These are phyloP conservation scores for Ageneiosus marmoratus DNA, from an alignment of 2,113 vertebrate genomes.

Conservation along the genomic window DNA sequence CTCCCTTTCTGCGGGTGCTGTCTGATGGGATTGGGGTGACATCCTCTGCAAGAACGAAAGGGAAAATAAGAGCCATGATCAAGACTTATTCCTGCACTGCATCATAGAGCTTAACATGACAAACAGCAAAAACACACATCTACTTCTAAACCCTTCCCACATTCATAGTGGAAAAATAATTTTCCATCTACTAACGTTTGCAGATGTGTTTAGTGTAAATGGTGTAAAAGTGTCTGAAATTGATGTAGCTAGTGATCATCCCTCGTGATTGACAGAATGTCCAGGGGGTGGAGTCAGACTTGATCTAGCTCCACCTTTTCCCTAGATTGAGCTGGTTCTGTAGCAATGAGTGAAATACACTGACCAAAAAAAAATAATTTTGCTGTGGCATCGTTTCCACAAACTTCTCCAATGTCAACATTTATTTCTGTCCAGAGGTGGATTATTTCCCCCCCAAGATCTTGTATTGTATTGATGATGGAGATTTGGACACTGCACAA, in stretches of 20 bases:
- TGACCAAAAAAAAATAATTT: too few relatives aligned
- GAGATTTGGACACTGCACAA: too few relatives aligned
- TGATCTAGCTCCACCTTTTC: background rate
- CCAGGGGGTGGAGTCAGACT: background rate
- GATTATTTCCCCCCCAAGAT: too few relatives aligned
- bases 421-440: too few relatives aligned
- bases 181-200: too few relatives aligned
- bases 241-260: background rate
- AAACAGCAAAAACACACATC: background rate
- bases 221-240: background rate
- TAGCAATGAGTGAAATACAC: background rate
- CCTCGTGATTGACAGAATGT: background rate
- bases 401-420: too few relatives aligned
- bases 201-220: background rate
- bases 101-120: background rate
- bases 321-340: background rate
- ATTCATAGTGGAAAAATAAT: too few relatives aligned
- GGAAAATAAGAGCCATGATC: background rate
- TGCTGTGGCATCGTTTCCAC: too few relatives aligned
- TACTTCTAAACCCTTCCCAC: background rate
- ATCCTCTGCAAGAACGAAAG: slow-evolving; percentile 80
- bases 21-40: slow-evolving; percentile 98
- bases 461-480: too few relatives aligned
- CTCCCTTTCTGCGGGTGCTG: slow-evolving; percentile 97
- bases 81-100: background rate